Evolutionary conservation across 1,140 invertebrate species (phyloP), one percentile per base, ranked within the genome.

Genomic region (Drosophila azteca): DNA sequence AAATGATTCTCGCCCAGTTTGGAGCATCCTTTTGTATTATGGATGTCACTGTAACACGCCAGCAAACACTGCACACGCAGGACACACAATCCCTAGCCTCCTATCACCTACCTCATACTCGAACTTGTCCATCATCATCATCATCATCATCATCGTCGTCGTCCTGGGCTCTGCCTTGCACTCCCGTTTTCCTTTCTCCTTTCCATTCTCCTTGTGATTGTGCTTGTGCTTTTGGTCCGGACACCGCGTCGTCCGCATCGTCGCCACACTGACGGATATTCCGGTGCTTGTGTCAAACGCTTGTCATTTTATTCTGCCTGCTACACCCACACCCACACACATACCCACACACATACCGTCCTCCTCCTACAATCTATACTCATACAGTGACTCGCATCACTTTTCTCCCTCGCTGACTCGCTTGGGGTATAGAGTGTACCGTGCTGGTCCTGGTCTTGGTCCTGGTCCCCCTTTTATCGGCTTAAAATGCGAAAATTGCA

Each of bases 401-500:
- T 39, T 26, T 26, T 6, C 24, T 26, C 24, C 24, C 24, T 26
- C 4, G 24, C 3, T 13, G 7, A 4, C 24, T 26, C 4, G 24
- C 3, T 13, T 2, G 2, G 31, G 8, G 1, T 8, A 35, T 35
- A 35, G 31, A 35, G 31, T 9, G 9, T 11, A 39, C 13, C 63
- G 59, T 44, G 51, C 55, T 26, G 24, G 73, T 51, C 43, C 63
- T 26, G 24, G 73, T 51, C 43, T 60, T 20, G 17, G 59, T 44
- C 55, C 55, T 26, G 24, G 73, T 51, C 43, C 63, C 63, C 74
- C 74, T 87, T 72, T 87, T 87, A 87, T 87, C 82, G 79, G 82
- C 83, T 87, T 88, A 88, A 87, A 83, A 79, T 83, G 84, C 83
- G 79, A 87, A 88, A 87, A 87, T 73, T 88, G 79, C 79, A 83